Base-by-base conservation (phyloP, 2,113 vertebrate species). In the Oreochromis niloticus region DNA sequence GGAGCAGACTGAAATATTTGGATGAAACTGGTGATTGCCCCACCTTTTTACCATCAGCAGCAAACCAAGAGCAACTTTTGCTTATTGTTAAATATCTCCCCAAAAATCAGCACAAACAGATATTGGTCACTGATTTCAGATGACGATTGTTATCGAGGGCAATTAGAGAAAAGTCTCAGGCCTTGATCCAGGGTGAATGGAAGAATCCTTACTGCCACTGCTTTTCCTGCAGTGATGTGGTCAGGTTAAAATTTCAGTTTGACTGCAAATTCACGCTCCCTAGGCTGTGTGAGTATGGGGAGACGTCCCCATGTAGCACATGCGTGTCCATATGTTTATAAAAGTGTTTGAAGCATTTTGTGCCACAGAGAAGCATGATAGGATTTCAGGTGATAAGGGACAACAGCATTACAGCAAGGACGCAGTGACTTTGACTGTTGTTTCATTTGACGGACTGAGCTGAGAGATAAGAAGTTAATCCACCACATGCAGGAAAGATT, bases 401-500 rank as follows among this genome's bases (percentile, higher is more conserved):
- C 16, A 39, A 36, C 79, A 56, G 39, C 50, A 54, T 61, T 52
- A 55, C 41, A 61, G 43, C 59, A 83, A 88, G 71, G 83, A 89
- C 55, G 63, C 75, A 81, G 3, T 17, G 73, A 89, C 30, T 84
- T 54, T 36, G 34, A 78, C 86, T 79, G 71, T 27, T 84, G 57
- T 83, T 88, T 85, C 61, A 91, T 83, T 41, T 46, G 32, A 83
- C 12, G 14, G 75, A 92, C 46, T 81, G 63, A 78, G 73, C 57
- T 19, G 9, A 84, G 78, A 87, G 81, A 83, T 86, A 82, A 78
- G 73, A 84, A 88, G 34, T 85, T 93, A 92, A 93, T 92, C 89
- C 83, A 34, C 41, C 30, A 19, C 63, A 63, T 52, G 30, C 46
- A 81, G 78, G 24, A 55, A 41, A 84, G 92, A 90, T 89, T 89